A percentile compares a stretch with the other conserved stretches of the same genome.
Evolutionary conservation across 2,797 vertebrate genomes (phyloP).

Genomic region (Sebastes glaucus): DNA sequence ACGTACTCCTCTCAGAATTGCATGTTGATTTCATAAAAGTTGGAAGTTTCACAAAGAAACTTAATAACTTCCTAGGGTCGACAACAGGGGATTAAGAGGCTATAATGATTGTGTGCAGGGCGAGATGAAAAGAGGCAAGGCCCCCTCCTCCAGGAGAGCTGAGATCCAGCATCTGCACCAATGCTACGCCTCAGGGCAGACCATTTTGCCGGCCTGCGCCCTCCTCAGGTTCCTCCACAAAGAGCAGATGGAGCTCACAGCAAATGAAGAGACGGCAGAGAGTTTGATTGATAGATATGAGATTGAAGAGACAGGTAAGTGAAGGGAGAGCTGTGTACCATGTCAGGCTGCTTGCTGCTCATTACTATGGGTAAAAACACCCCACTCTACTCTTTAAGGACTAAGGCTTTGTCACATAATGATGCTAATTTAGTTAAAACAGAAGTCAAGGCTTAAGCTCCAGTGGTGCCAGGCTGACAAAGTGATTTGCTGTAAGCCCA

Average conservation of each 20-base stretch:
- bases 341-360: constrained; percentile 11
- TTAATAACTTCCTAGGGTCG: background rate
- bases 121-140: constrained; percentile 58
- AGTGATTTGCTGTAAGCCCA: constrained; percentile 25
- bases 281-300: constrained; percentile 86
- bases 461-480: constrained; percentile 19
- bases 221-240: constrained; percentile 82
- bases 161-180: constrained; percentile 82
- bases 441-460: constrained; percentile 17
- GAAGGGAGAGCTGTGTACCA: background rate
- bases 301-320: constrained; percentile 85
- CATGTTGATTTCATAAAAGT: background rate
- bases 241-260: constrained; percentile 78
- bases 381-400: background rate
- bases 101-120: constrained; percentile 28
- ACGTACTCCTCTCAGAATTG: background rate
- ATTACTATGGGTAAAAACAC: background rate
- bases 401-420: background rate
- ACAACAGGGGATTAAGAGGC: background rate
- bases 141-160: constrained; percentile 58
- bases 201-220: constrained; percentile 53
- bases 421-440: constrained; percentile 20
- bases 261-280: constrained; percentile 49
- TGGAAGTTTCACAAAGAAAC: background rate
- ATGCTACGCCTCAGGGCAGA: constrained; percentile 66